Percentiles rank a stretch among this genome's conserved stretches.
phyloP scores from a whole-genome alignment of 2,113 vertebrate genomes.

The Oceanites oceanicus region DNA sequence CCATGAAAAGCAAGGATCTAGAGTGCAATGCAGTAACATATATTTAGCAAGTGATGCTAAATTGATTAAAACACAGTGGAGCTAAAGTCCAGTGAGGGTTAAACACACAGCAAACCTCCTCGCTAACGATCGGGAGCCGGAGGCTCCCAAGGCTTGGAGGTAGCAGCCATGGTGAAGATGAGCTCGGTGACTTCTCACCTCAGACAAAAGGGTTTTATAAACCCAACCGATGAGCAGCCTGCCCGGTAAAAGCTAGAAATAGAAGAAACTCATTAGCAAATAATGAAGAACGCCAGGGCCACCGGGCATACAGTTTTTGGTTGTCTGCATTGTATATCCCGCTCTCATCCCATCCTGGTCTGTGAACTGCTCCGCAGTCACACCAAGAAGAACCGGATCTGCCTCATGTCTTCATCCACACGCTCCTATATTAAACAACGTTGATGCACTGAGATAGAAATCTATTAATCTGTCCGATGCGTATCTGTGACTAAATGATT shows the following conservation, averaged over 20 bases:
- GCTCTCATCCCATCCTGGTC: background rate
- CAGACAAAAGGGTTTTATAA: background rate
- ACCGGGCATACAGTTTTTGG: background rate
- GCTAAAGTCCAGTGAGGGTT: background rate
- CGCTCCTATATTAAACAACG: background rate
- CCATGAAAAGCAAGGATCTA: conserved; percentile 7
- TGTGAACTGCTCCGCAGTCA: background rate
- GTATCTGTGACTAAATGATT: too few relatives aligned
- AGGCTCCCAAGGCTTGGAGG: background rate
- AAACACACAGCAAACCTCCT: background rate
- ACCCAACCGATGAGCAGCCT: background rate
- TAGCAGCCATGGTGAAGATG: background rate
- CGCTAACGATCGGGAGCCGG: background rate
- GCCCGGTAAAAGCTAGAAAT: background rate
- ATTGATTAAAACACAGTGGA: conserved; percentile 16
- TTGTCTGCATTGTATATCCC: background rate
- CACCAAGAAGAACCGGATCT: background rate
- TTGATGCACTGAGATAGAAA: too few relatives aligned
- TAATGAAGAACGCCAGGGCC: background rate
- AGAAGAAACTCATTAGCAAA: background rate
- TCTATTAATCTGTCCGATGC: too few relatives aligned
- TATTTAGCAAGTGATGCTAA: background rate
- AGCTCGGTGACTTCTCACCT: background rate
- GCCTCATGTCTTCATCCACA: background rate
- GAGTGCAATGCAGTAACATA: background rate